These are phyloP conservation scores for Picathartes gymnocephalus DNA, from an alignment of 2,113 vertebrate species.

Conservation along the genomic window DNA sequence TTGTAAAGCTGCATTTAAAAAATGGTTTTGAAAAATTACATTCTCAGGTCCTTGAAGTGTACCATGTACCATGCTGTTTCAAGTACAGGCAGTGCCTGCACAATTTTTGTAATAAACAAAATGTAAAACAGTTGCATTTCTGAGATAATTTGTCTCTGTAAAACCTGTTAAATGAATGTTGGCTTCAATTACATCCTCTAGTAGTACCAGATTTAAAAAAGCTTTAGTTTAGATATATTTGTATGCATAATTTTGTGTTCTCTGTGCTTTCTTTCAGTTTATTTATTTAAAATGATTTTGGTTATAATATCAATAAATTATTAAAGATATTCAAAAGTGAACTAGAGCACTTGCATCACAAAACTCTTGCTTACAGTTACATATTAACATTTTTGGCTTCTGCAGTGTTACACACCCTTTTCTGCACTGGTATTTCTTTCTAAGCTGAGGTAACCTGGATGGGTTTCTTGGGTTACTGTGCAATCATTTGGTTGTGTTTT, in stretches of 20 bases:
- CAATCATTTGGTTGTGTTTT: conserved; percentile 5
- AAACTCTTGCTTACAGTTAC: conserved; percentile 15
- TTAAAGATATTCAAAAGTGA: background rate
- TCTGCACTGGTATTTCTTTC: conserved; percentile 22
- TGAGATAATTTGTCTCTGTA: background rate
- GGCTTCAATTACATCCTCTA: background rate
- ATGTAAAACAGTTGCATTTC: background rate
- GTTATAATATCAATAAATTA: background rate
- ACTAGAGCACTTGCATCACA: background rate
- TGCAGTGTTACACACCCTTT: conserved; percentile 17
- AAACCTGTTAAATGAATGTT: background rate
- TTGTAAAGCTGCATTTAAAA: background rate
- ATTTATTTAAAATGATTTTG: background rate
- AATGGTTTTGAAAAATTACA: background rate
- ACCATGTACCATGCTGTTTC: background rate
- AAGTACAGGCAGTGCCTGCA: background rate
- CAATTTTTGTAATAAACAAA: background rate
- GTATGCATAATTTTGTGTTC: background rate
- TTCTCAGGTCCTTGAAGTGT: background rate
- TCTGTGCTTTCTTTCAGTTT: background rate
- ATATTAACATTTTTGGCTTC: conserved; percentile 49
- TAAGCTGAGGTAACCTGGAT: conserved; percentile 21
- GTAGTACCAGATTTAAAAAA: background rate
- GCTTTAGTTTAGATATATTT: background rate
- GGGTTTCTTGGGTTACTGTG: conserved; percentile 50